Percentiles rank a stretch among this genome's conserved stretches.
phyloP scores from a whole-genome alignment of 1,140 invertebrate species.

The Drosophila triauraria region DNA sequence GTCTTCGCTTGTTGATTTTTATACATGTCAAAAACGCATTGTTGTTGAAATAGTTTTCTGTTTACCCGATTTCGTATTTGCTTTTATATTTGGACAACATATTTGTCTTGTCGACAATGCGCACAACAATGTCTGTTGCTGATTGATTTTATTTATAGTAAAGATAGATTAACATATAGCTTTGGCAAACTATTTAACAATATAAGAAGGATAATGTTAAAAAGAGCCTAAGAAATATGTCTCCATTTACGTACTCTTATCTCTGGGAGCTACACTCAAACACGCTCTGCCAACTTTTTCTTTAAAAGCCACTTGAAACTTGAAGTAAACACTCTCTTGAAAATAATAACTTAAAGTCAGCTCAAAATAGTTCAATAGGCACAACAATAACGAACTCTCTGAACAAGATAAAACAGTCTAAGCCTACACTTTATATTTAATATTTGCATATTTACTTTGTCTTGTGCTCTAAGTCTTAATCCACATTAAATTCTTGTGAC shows the following conservation, averaged over 20 bases:
- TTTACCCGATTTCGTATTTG: constrained; percentile 1
- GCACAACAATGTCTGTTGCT: background rate
- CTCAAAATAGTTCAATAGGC: background rate
- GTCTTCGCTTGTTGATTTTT: constrained; percentile 5
- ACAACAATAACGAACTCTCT: background rate
- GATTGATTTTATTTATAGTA: background rate
- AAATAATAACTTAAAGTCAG: constrained; percentile 2
- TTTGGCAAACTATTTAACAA: background rate
- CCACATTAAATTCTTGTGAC: constrained; percentile 27
- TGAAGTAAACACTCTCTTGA: background rate
- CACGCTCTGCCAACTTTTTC: background rate
- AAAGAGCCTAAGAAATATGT: background rate
- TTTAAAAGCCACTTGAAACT: background rate
- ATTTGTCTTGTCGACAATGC: background rate
- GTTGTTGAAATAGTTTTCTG: constrained; percentile 17
- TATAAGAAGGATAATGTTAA: background rate
- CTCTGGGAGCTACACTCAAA: too few relatives aligned
- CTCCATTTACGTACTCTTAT: background rate
- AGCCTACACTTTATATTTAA: background rate
- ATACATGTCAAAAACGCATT: constrained; percentile 13
- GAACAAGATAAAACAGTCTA: constrained; percentile 21
- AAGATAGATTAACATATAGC: background rate
- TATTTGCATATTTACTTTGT: background rate
- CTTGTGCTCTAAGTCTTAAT: constrained; percentile 6
- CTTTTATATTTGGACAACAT: constrained; percentile 1